Evolutionary conservation across 2,113 vertebrate species (phyloP).

Genomic region (Cervus canadensis): DNA sequence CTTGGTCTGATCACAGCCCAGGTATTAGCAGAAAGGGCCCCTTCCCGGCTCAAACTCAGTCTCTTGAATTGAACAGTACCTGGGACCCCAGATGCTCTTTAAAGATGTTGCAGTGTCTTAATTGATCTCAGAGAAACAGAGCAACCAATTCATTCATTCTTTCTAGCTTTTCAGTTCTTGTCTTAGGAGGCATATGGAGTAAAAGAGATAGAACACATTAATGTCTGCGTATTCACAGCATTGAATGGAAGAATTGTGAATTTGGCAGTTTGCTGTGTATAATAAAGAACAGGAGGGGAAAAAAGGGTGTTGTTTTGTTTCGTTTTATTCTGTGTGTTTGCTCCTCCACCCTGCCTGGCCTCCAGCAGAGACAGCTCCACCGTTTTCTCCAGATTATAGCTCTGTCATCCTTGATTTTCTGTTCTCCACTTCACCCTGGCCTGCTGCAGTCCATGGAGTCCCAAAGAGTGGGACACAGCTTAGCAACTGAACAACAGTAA

Average conservation of each 20-base stretch:
- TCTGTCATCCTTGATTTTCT: background rate
- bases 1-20: background rate
- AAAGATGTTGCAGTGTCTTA: background rate
- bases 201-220: background rate
- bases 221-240: background rate
- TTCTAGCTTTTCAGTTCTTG: background rate
- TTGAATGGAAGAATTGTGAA: background rate
- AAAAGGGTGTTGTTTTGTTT: background rate
- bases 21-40: background rate
- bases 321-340: background rate
- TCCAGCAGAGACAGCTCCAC: background rate
- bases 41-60: background rate
- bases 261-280: background rate
- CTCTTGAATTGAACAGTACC: background rate
- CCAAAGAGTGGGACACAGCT: background rate
- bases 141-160: background rate
- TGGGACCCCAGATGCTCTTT: background rate
- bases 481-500: background rate
- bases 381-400: background rate
- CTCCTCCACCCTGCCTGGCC: no score
- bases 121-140: background rate
- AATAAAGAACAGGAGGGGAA: background rate
- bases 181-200: background rate
- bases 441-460: background rate
- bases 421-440: background rate